Evolutionary conservation across 2,888 invertebrate genomes (phyloP), one percentile per base, ranked within the genome.

Genomic region (Leuctra nigra): DNA sequence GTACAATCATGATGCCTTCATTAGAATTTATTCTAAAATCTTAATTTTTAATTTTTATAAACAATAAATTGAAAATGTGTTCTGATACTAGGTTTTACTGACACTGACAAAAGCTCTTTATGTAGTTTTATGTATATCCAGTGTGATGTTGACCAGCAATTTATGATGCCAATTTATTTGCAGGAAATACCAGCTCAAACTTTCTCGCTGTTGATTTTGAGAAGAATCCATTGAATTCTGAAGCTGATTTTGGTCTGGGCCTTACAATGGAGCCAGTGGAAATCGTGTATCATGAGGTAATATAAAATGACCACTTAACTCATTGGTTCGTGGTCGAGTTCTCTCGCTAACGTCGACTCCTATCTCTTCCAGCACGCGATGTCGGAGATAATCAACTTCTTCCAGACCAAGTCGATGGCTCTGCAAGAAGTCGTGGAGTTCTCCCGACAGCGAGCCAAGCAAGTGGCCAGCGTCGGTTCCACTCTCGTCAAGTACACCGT

Each of bases 121-220:
- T n/a, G n/a, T n/a, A n/a, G n/a, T n/a, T n/a, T n/a, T n/a, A n/a
- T n/a, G n/a, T n/a, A n/a, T n/a, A n/a, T n/a, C n/a, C n/a, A n/a
- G n/a, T n/a, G n/a, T n/a, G n/a, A n/a, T n/a, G n/a, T n/a, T n/a
- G n/a, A n/a, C n/a, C n/a, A n/a, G n/a, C n/a, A n/a, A n/a, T n/a
- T n/a, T n/a, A n/a, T n/a, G n/a, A n/a, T n/a, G n/a, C n/a, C n/a
- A n/a, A n/a, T n/a, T n/a, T 6, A 38, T 71, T 75, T 39, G 57
- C 66, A 75, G 78, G 81, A 2, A 80, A 79, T 58, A 80, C 84
- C 56, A 80, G 81, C 14, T 79, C 82, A 16, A 86, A 86, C 68
- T 80, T 88, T 58, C 76, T 91, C 59, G 82, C 86, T 0, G 68
- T 87, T 25, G 88, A 90, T 68, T 77, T 87, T 62, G 88, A 89